Base-by-base conservation (phyloP, 2,797 vertebrate species). In the Aselliscus stoliczkanus region DNA sequence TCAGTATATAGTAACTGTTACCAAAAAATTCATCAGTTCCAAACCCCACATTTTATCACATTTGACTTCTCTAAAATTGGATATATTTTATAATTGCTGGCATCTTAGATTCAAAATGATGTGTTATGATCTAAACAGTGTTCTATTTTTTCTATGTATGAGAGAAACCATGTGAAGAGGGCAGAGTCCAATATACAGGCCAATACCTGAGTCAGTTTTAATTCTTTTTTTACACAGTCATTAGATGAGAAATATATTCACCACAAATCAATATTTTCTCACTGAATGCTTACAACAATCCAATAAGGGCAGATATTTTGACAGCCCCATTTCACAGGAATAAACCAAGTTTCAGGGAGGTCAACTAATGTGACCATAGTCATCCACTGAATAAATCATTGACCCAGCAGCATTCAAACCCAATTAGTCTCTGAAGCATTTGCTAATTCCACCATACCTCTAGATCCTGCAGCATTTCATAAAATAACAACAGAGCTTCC, bases 261-360 rank as follows among this genome's bases (percentile, higher is more conserved):
- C 62, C 34, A 80, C 31, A 95, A 72, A 79, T 70, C 44, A 89
- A 44, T 84, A 31, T 73, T 95, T 95, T 92, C 60, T 81, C 25
- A 83, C 17, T 79, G 31, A 93, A 76, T 75, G 37, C 34, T 80
- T 64, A 91, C 31, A 84, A 52, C 27, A 94, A 56, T 88, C 21
- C 77, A 82, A 37, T 91, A 91, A 73, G 25, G 31, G 88, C 76
- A 92, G 34, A 44, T 80, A 76, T 72, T 90, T 93, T 90, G 92
- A 85, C 23, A 87, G 83, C 47, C 34, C 44, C 56, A 77, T 95
- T 96, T 96, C 84, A 94, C 31, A 90, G 39, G 37, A 87, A 83
- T 93, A 92, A 82, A 37, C n/a, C 54, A 93, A 81, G 42, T 93
- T 89, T 93, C 47, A 75, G 25, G 9, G n/a, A 83, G 47, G 70